Evolutionary conservation across 2,113 vertebrate species (phyloP).

Genomic region (Pollachius pollachius): DNA sequence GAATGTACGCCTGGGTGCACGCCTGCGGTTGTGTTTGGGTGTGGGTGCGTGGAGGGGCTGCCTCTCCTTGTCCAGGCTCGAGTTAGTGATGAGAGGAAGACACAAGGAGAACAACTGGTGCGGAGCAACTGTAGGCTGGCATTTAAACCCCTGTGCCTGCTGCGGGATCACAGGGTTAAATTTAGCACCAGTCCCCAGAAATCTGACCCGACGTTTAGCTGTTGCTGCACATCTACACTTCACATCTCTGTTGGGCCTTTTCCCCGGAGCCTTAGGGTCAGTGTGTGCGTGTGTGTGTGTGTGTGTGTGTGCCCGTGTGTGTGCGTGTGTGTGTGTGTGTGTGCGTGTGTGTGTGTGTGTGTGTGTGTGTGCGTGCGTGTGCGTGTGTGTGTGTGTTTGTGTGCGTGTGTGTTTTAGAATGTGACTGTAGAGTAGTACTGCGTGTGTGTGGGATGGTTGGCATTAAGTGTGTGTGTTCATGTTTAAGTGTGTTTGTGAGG

Average conservation of each 20-base stretch:
- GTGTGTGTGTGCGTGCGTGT: slow-evolving; percentile 14
- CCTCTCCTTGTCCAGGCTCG: slow-evolving; percentile 42
- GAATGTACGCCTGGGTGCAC: slow-evolving; percentile 18
- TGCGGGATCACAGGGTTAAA: slow-evolving; percentile 99
- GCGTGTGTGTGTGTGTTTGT: not conserved
- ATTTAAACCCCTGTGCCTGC: slow-evolving; percentile 97
- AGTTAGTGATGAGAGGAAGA: slow-evolving; percentile 76
- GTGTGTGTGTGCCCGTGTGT: slow-evolving; percentile 8
- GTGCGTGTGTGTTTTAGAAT: not conserved
- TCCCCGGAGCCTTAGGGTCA: slow-evolving; percentile 74
- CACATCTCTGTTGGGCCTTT: slow-evolving; percentile 83
- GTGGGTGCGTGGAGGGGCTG: slow-evolving; percentile 42
- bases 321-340: not conserved
- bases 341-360: not conserved
- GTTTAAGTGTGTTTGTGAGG: too few species aligned
- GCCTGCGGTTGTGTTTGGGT: not conserved
- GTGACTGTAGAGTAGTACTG: too few species aligned
- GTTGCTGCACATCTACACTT: slow-evolving; percentile 98
- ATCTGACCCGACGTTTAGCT: slow-evolving; percentile 96
- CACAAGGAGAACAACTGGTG: slow-evolving; percentile 79
- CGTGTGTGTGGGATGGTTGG: too few species aligned
- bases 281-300: slow-evolving; percentile 40
- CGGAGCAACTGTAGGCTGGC: slow-evolving; percentile 88
- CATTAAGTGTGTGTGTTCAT: too few species aligned
- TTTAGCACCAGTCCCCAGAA: slow-evolving; percentile 94